Base-by-base conservation (phyloP, 2,113 vertebrate genomes). In the Clarias magur region DNA sequence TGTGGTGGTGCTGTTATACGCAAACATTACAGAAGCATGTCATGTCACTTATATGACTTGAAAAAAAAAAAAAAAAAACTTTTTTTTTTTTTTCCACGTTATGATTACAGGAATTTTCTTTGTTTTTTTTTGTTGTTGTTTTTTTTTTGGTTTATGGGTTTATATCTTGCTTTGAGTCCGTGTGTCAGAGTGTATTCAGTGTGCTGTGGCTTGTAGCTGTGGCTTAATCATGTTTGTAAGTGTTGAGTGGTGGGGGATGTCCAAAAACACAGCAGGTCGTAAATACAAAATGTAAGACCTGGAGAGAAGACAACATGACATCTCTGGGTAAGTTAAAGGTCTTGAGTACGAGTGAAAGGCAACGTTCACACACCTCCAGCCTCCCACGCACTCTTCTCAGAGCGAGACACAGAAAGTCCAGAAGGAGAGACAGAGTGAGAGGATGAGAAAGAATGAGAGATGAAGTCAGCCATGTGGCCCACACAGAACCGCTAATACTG, bases 351-450 rank as follows among this genome's bases (percentile, higher is more conserved):
- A 21, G 84, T 30, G 34, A 75, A 56, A 56, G 54, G 17, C 70
- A 42, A 19, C 2, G 91, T 94, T 95, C 94, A 89, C 93, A 95
- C 93, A 91, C 92, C 92, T 84, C 3, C 90, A 87, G 67, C 92
- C 88, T 84, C 91, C 65, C 76, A 88, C 88, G 78, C 81, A 84
- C 62, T 89, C 89, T 88, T 38, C 86, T 80, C 80, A 34, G 13
- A 75, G 65, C 57, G 60, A 85, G 63, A 16, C 4, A 13, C 59
- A 84, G 57, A 84, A 84, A 84, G 56, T 48, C 63, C 72, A 23
- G 27, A 19, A 21, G 30, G 90, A 88, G 34, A 1, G 16, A 76
- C 2, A 42, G 56, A 73, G 34, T 23, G 9, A 53, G 68, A 82
- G 72, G 67, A 56, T 62, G 70, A 76, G 21, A 65, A 25, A 56